These are phyloP conservation scores for Stratiolaelaps scimitus DNA, from an alignment of 1,140 invertebrate genomes.

Conservation along the genomic window DNA sequence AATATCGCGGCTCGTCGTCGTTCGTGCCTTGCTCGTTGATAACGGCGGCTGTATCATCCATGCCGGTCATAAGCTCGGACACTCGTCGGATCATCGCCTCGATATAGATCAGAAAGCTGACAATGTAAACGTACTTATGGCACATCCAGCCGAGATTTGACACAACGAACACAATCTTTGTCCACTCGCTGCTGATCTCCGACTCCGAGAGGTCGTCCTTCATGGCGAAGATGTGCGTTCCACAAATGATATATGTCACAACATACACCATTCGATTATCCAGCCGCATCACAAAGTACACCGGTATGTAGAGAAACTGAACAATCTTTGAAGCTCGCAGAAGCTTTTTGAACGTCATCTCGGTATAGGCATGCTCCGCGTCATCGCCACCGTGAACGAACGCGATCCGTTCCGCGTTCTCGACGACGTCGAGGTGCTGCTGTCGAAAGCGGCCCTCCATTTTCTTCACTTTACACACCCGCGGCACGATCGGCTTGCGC, in stretches of 20 bases:
- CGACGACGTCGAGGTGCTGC: slow-evolving; percentile 14
- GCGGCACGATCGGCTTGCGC: slow-evolving; percentile 4
- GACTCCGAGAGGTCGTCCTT: neutral
- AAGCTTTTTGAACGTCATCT: neutral
- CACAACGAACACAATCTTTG: slow-evolving; percentile 15
- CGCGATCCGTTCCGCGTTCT: slow-evolving; percentile 25
- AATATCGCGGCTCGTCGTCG: neutral
- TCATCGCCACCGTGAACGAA: slow-evolving; percentile 10
- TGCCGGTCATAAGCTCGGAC: slow-evolving; percentile 2
- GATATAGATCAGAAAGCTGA: slow-evolving; percentile 20
- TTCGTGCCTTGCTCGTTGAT: slow-evolving; percentile 8
- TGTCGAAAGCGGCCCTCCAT: slow-evolving; percentile 23
- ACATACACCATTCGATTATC: slow-evolving; percentile 15
- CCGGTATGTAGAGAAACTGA: slow-evolving; percentile 15
- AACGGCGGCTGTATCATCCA: neutral
- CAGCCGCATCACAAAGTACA: neutral
- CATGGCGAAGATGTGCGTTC: slow-evolving; percentile 1
- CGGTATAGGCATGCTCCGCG: neutral
- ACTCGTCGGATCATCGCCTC: slow-evolving; percentile 21
- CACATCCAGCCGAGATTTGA: neutral
- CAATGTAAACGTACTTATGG: slow-evolving; percentile 15
- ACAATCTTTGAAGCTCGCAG: slow-evolving; percentile 9
- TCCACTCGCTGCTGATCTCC: slow-evolving; percentile 14
- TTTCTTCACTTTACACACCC: slow-evolving; percentile 4
- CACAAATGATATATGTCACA: slow-evolving; percentile 16